A percentile compares a stretch with the other conserved stretches of the same genome.
Evolutionary conservation across 2,888 invertebrate genomes (phyloP).

Genomic region (Reticulitermes lucifugus): DNA sequence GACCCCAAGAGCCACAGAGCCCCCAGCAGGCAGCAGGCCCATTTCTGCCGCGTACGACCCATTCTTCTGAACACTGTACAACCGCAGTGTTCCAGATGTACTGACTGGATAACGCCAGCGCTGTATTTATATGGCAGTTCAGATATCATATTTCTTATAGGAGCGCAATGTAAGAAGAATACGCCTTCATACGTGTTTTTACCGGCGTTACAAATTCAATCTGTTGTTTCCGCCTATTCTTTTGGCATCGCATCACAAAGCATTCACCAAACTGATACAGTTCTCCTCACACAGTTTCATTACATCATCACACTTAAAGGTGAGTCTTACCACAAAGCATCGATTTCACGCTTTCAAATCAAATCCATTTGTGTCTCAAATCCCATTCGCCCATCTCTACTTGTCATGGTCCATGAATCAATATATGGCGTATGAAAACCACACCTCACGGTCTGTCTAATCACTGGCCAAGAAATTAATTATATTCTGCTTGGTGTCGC

Average conservation of each 20-base stretch:
- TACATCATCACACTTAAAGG: not conserved
- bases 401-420: not conserved
- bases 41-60: not conserved
- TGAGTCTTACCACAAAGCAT: not conserved
- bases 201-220: not conserved
- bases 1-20: not conserved
- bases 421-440: not conserved
- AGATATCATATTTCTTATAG: not conserved
- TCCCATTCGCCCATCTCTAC: not conserved
- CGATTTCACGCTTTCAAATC: conserved; percentile 1
- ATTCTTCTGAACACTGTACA: not conserved
- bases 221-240: not conserved
- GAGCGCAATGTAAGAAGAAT: not conserved
- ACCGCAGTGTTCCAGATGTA: not conserved
- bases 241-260: not conserved
- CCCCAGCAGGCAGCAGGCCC: not conserved
- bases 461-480: not conserved
- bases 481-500: not conserved
- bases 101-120: not conserved
- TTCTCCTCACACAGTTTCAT: not conserved
- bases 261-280: not conserved
- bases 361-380: not conserved
- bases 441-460: not conserved
- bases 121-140: not conserved
- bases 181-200: not conserved